Evolutionary conservation across 2,888 invertebrate genomes (phyloP).

Genomic region (Pheosia gnoma): DNA sequence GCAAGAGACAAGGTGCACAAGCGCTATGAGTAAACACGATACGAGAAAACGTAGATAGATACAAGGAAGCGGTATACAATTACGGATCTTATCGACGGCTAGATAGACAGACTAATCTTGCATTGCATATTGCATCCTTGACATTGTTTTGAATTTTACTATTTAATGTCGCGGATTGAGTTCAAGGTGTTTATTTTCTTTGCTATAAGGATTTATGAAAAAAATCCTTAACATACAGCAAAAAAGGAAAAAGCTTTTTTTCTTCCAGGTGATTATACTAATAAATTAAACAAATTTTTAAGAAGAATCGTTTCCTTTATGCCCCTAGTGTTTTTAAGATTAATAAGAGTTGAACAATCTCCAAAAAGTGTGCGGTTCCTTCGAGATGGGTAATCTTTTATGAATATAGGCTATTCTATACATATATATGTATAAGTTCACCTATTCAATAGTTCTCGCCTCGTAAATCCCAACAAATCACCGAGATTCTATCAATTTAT

Average conservation of each 20-base stretch:
- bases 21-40: conserved; percentile 25
- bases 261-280: too few species aligned
- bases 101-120: neutral
- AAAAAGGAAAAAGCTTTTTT: too few species aligned
- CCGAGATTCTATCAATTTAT: conserved; percentile 35
- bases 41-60: conserved; percentile 29
- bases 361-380: too few species aligned
- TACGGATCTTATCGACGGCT: conserved; percentile 28
- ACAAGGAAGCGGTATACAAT: conserved; percentile 36
- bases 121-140: neutral
- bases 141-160: neutral
- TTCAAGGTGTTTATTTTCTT: neutral
- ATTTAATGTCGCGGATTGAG: neutral
- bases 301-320: too few species aligned
- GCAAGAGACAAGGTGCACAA: conserved; percentile 33
- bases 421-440: too few species aligned
- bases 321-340: too few species aligned
- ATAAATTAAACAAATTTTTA: too few species aligned
- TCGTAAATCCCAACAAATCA: conserved; percentile 27
- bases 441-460: conserved; percentile 26
- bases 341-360: too few species aligned
- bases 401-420: too few species aligned
- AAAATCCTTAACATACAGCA: too few species aligned
- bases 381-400: too few species aligned
- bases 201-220: too few species aligned